Conservation (phyloP, 2,113 vertebrate genomes). For the Oncorhynchus kisutch region DNA sequence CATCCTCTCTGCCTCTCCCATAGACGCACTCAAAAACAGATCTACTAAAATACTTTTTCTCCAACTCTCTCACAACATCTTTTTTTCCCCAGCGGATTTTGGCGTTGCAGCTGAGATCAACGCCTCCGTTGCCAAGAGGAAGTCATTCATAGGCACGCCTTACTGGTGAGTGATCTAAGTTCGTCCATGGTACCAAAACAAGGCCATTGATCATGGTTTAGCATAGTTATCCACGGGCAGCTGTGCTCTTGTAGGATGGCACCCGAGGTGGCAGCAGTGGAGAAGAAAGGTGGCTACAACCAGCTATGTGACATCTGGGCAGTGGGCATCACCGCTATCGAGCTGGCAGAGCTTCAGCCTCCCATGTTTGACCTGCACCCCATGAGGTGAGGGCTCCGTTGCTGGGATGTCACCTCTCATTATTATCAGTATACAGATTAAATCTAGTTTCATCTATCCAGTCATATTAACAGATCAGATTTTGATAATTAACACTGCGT, state of each 20-base stretch:
- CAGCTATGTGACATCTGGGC: constrained; percentile 89
- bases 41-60: too few relatives aligned
- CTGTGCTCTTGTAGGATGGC: constrained; percentile 79
- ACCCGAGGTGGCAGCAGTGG: constrained; percentile 86
- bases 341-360: constrained; percentile 84
- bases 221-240: background rate
- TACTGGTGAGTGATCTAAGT: constrained; percentile 74
- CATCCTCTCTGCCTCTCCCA: background rate
- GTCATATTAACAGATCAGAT: too few relatives aligned
- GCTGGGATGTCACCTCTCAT: background rate
- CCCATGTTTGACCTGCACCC: constrained; percentile 87
- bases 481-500: too few relatives aligned
- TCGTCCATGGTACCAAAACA: too few relatives aligned
- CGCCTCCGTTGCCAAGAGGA: constrained; percentile 81
- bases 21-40: too few relatives aligned
- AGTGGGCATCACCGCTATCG: constrained; percentile 85
- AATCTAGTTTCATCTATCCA: too few relatives aligned
- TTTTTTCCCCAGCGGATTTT: constrained; percentile 74
- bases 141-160: constrained; percentile 84
- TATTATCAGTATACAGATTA: constrained; percentile 3
- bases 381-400: constrained; percentile 73
- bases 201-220: too few relatives aligned
- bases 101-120: constrained; percentile 84
- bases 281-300: constrained; percentile 88
- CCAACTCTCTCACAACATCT: background rate